These are phyloP conservation scores for Guaruba guarouba DNA, from an alignment of 2,113 vertebrate species.

Conservation along the genomic window DNA sequence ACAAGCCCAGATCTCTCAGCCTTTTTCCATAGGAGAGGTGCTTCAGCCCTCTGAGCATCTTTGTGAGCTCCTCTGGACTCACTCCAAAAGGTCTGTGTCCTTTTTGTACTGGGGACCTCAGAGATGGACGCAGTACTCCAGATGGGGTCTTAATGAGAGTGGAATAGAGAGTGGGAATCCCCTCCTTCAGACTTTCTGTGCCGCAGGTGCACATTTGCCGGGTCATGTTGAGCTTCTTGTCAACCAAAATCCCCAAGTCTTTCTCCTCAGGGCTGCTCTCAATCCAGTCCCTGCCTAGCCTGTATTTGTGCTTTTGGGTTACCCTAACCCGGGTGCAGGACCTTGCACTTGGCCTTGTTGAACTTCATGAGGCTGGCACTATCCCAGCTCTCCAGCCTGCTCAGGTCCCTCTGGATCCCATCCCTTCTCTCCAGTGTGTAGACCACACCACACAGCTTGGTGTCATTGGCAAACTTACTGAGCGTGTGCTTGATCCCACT, in stretches of 20 bases:
- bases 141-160: neutral
- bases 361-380: neutral
- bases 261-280: neutral
- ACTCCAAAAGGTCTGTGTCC: neutral
- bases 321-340: neutral
- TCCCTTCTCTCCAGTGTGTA: neutral
- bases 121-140: neutral
- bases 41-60: neutral
- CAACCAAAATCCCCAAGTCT: neutral
- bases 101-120: neutral
- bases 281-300: neutral
- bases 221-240: neutral
- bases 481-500: too few species aligned
- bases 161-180: neutral
- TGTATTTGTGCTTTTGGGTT: too few species aligned
- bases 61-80: neutral
- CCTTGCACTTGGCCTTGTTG: neutral
- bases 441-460: neutral
- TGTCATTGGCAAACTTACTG: neutral
- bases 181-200: neutral
- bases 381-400: too few species aligned
- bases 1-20: neutral
- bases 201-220: neutral
- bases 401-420: neutral
- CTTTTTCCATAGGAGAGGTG: neutral